phyloP scores from a whole-genome alignment of 1,140 invertebrate species.

The Hycleus cichorii region DNA sequence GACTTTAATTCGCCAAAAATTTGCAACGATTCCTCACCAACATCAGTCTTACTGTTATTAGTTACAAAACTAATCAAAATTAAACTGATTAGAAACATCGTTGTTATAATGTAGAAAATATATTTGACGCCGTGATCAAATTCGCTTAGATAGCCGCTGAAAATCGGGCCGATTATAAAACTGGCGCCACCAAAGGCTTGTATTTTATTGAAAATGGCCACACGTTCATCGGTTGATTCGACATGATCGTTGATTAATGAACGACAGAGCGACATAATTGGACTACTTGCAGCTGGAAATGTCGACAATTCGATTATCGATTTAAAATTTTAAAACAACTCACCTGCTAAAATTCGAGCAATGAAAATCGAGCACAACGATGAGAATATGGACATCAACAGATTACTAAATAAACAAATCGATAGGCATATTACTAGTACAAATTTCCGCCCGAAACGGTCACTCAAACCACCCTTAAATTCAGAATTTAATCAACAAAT shows the following conservation, averaged over 20 bases:
- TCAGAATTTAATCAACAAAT: neutral
- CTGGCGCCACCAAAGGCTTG: slow-evolving; percentile 5
- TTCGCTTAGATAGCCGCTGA: slow-evolving; percentile 22
- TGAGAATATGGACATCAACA: slow-evolving; percentile 3
- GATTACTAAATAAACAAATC: slow-evolving; percentile 14
- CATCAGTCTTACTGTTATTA: neutral
- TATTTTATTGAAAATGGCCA: slow-evolving; percentile 14
- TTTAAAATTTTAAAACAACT: neutral
- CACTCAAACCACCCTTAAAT: slow-evolving; percentile 26
- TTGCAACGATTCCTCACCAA: slow-evolving; percentile 8
- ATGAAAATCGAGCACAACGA: slow-evolving; percentile 14
- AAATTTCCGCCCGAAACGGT: slow-evolving; percentile 15
- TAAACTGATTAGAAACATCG: slow-evolving; percentile 6
- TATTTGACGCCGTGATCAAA: slow-evolving; percentile 12
- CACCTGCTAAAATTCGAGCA: slow-evolving; percentile 17
- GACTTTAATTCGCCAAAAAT: neutral
- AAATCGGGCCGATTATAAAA: slow-evolving; percentile 11
- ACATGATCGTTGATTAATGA: slow-evolving; percentile 16
- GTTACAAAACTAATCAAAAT: slow-evolving; percentile 1
- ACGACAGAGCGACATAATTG: slow-evolving; percentile 12
- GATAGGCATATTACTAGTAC: slow-evolving; percentile 15
- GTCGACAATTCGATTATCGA: neutral
- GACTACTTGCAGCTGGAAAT: slow-evolving; percentile 15
- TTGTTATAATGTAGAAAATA: slow-evolving; percentile 5
- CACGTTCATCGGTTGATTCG: slow-evolving; percentile 14